Percentiles rank a stretch among this genome's conserved stretches.
Evolutionary conservation across 2,888 invertebrate genomes (phyloP).

Genomic region (Hymenopus coronatus): DNA sequence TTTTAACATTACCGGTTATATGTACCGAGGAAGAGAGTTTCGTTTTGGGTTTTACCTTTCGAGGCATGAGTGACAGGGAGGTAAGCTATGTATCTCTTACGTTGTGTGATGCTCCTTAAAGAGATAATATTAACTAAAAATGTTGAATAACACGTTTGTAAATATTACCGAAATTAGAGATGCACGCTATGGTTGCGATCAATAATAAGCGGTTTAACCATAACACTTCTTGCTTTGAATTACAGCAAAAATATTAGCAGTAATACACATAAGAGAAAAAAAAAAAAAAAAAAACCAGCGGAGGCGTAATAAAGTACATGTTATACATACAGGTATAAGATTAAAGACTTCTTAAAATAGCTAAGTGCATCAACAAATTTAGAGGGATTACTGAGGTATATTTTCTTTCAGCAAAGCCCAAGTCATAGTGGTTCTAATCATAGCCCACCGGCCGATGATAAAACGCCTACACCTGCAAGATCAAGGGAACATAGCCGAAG

Average conservation of each 20-base stretch:
- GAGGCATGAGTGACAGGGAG: conserved; percentile 38
- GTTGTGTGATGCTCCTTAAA: not conserved
- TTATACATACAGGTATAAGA: too few relatives aligned
- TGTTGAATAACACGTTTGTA: too few relatives aligned
- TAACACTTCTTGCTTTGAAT: too few relatives aligned
- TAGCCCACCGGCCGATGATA: conserved; percentile 36
- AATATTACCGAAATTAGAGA: not conserved
- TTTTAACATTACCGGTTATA: conserved; percentile 32
- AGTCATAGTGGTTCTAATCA: conserved; percentile 37
- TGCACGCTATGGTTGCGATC: conserved; percentile 18
- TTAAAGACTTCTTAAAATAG: too few relatives aligned
- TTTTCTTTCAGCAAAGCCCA: conserved; percentile 35
- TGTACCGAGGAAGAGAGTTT: conserved; percentile 31
- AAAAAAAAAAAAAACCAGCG: too few relatives aligned
- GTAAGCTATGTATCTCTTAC: not conserved
- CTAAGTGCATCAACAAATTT: too few relatives aligned
- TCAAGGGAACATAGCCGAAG: conserved; percentile 34
- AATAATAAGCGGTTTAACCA: not conserved
- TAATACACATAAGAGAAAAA: too few relatives aligned
- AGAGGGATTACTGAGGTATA: not conserved
- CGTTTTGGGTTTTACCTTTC: conserved; percentile 33
- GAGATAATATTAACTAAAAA: too few relatives aligned
- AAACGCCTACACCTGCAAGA: conserved; percentile 33
- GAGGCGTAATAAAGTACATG: too few relatives aligned
- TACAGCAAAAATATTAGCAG: too few relatives aligned